Base-by-base conservation (phyloP, 1,140 invertebrate genomes). In the Pantala flavescens region DNA sequence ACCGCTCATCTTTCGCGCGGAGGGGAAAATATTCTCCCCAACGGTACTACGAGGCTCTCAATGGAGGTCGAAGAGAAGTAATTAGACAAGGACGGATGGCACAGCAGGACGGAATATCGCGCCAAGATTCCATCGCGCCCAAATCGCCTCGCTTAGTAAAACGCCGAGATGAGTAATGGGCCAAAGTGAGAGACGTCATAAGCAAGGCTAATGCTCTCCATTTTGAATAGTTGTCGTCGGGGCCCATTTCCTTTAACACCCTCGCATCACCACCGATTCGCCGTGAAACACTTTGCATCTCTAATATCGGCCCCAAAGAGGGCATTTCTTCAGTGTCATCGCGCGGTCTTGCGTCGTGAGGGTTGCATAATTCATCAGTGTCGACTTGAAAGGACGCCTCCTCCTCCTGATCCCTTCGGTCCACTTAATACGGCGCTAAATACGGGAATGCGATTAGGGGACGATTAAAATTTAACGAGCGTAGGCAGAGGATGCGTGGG, bases 291-390 rank as follows among this genome's bases (percentile, higher is more conserved):
- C 49, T 63, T 63, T 63, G 49, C 49, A 63, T 63, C 28, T 36
- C 49, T 63, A 63, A 63, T 63, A 63, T 63, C 49, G 49, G 3
- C 49, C 49, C 49, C 3, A 63, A 63, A 7, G n/a, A 21, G 49
- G 49, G 49, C 49, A 63, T 63, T 63, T 63, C 49, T 63, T 63
- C 49, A 63, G 49, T 63, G 49, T 63, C 49, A 63, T 63, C 12
- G 1, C 49, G 49, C 49, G 49, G 49, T 21, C 49, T 21, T 21
- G 16, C 49, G 14, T 63, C 49, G 3, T 14, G 49, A 63, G 49
- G 49, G 49, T 14, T 63, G 49, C 49, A 63, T 63, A 63, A 63
- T 63, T 63, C 12, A 63, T 63, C 49, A 63, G 16, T 63, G 28
- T 63, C 49, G 49, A 19, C 14, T 9, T 3, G 49, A 21, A 63